Percentiles rank a stretch among this genome's conserved stretches.
These are phyloP conservation scores for Diceros bicornis DNA, from an alignment of 2,797 vertebrate genomes.

Conservation along the genomic window DNA sequence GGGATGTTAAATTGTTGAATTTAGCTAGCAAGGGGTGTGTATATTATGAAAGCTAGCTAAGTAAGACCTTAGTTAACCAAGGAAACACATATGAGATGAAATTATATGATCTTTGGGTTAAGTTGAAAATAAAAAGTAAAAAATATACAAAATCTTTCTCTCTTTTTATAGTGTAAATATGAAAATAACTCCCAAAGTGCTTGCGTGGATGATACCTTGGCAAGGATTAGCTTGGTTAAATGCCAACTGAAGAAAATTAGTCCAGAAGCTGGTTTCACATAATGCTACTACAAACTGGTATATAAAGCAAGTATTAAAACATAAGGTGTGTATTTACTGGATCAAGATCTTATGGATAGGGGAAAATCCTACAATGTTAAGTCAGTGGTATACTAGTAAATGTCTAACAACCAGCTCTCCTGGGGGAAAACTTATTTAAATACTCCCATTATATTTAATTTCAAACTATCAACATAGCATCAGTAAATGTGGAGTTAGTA, in stretches of 20 bases:
- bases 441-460: neutral
- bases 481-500: neutral
- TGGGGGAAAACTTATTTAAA: neutral
- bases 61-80: conserved; percentile 43
- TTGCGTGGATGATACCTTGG: neutral
- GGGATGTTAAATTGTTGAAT: neutral
- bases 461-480: neutral
- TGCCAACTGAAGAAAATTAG: neutral
- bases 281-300: neutral
- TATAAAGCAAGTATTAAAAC: conserved; percentile 36
- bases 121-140: conserved; percentile 46
- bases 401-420: neutral
- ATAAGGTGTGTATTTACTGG: neutral
- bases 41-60: conserved; percentile 14
- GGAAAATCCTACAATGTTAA: neutral
- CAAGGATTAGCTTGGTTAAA: conserved; percentile 39
- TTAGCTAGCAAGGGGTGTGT: neutral
- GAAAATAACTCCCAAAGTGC: neutral
- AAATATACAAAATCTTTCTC: neutral
- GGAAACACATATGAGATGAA: neutral
- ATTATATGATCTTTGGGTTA: neutral
- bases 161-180: neutral
- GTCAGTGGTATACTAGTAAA: neutral
- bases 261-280: neutral
- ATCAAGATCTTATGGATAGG: neutral